A percentile compares a stretch with the other conserved stretches of the same genome.
Evolutionary conservation across 2,113 vertebrate genomes (phyloP).

Genomic region (Anguilla rostrata): DNA sequence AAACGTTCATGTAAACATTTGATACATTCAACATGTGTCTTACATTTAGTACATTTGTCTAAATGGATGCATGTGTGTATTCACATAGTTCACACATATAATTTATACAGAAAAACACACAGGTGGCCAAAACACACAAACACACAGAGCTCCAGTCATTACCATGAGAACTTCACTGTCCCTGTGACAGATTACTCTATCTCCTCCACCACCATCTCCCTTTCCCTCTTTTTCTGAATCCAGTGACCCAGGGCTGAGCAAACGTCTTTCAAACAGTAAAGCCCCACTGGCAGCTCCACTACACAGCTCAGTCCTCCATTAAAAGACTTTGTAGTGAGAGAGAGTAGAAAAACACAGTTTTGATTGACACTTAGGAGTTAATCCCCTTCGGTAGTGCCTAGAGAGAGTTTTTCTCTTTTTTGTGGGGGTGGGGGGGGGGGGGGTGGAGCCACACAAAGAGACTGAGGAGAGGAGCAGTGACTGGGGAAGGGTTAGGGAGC

Average conservation of each 20-base stretch:
- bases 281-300: not conserved
- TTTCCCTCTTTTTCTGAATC: not conserved
- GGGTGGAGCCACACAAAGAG: not conserved
- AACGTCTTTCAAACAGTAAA: not conserved
- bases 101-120: no score
- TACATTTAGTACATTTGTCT: no score
- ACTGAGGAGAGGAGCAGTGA: not conserved
- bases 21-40: no score
- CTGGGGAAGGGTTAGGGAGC: not conserved
- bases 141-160: no score
- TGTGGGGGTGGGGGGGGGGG: not conserved
- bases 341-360: not conserved
- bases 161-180: not conserved
- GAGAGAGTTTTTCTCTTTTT: constrained; percentile 1
- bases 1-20: no score
- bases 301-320: not conserved
- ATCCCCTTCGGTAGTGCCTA: not conserved
- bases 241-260: not conserved
- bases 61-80: no score
- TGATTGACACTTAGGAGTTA: constrained; percentile 16
- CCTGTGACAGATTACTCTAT: not conserved
- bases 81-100: no score
- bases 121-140: no score
- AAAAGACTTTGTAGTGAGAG: constrained; percentile 3
- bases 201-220: not conserved